These are phyloP conservation scores for Melieria crassipennis DNA, from an alignment of 2,888 invertebrate genomes.

Conservation along the genomic window DNA sequence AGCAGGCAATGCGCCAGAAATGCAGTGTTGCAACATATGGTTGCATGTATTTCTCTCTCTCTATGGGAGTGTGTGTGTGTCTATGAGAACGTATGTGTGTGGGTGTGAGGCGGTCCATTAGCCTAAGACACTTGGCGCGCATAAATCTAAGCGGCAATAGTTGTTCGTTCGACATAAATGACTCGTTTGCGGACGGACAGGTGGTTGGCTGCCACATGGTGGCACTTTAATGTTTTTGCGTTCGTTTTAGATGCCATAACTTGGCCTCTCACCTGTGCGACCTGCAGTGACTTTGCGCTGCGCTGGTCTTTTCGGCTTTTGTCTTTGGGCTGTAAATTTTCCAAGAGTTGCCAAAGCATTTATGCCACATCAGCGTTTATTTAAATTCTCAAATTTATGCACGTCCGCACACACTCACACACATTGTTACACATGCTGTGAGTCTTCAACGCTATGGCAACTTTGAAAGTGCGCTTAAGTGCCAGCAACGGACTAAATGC, in stretches of 20 bases:
- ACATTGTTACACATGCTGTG: neutral
- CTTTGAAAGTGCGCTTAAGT: too few relatives aligned
- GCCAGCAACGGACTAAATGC: neutral
- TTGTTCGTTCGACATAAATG: neutral
- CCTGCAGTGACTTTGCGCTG: neutral
- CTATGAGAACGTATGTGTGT: too few relatives aligned
- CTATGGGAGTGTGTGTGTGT: too few relatives aligned
- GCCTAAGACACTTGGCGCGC: conserved; percentile 4
- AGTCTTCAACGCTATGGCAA: too few relatives aligned
- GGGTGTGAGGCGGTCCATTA: conserved; percentile 15
- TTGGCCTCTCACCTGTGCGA: neutral
- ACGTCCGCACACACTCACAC: neutral
- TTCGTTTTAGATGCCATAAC: too few relatives aligned
- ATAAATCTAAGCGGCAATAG: neutral
- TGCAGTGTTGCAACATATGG: conserved; percentile 9
- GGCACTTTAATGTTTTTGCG: too few relatives aligned
- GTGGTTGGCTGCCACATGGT: too few relatives aligned
- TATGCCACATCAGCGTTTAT: conserved; percentile 19
- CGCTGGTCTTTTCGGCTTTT: too few relatives aligned
- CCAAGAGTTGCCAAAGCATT: neutral
- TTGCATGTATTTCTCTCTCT: neutral
- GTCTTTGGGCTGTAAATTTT: too few relatives aligned
- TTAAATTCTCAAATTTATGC: conserved; percentile 28
- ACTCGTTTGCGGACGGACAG: neutral
- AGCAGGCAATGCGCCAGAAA: neutral